These are phyloP conservation scores for Abrostola triplasia DNA, from an alignment of 2,888 invertebrate genomes.

Conservation along the genomic window DNA sequence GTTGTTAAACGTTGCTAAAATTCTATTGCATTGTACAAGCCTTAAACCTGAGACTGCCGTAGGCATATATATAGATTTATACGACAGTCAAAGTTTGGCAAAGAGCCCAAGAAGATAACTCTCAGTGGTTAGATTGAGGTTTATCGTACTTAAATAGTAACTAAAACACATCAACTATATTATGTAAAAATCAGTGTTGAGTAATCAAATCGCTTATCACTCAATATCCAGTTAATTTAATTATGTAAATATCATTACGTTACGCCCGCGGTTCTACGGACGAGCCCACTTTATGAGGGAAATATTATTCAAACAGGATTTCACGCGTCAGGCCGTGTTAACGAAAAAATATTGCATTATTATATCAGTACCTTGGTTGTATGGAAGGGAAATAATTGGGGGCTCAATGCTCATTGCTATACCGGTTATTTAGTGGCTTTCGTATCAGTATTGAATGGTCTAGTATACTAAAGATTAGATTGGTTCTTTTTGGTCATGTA, in stretches of 20 bases:
- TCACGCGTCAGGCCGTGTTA: slow-evolving; percentile 31
- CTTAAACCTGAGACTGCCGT: no score
- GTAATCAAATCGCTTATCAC: slow-evolving; percentile 35
- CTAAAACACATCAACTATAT: slow-evolving; percentile 12
- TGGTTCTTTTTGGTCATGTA: no score
- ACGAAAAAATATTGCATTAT: slow-evolving; percentile 20
- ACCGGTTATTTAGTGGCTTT: slow-evolving; percentile 2
- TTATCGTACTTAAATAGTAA: slow-evolving; percentile 10
- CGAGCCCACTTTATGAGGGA: slow-evolving; percentile 29
- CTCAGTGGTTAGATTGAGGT: no score
- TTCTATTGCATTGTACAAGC: no score
- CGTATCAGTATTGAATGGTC: slow-evolving; percentile 1
- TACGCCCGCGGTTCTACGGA: slow-evolving; percentile 34
- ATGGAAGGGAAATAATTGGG: slow-evolving; percentile 6
- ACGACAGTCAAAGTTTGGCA: no score
- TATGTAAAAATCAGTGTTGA: slow-evolving; percentile 34
- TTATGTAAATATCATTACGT: slow-evolving; percentile 47
- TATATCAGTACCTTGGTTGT: slow-evolving; percentile 5
- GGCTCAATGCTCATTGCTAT: neutral
- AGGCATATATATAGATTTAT: no score
- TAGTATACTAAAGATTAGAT: neutral
- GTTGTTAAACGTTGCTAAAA: no score
- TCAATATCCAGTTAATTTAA: slow-evolving; percentile 31
- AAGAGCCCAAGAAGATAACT: no score
- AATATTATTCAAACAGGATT: slow-evolving; percentile 47